phyloP scores from a whole-genome alignment of 2,113 vertebrate species.

The Pontoporia blainvillei region DNA sequence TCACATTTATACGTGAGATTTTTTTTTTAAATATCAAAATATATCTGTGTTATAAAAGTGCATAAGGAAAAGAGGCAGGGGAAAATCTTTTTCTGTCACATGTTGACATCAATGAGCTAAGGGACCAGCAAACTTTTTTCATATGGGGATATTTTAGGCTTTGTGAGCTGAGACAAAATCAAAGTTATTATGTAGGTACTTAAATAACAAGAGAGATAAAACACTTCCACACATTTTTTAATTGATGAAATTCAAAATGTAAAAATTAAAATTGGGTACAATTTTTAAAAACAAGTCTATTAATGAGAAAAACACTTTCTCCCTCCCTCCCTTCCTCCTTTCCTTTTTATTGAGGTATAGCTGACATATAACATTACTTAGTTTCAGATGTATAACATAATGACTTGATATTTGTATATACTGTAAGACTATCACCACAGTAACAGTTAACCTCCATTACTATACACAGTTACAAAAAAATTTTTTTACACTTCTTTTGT shows the following conservation, averaged over 20 bases:
- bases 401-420: background rate
- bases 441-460: background rate
- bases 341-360: background rate
- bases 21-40: background rate
- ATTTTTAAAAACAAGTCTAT: background rate
- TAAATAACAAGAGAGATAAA: background rate
- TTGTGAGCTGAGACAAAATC: background rate
- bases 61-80: background rate
- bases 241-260: conserved; percentile 1
- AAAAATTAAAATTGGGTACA: background rate
- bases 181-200: background rate
- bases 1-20: background rate
- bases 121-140: background rate
- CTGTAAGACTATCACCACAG: background rate
- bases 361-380: background rate
- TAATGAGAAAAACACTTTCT: background rate
- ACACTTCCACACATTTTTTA: background rate
- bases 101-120: background rate
- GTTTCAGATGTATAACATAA: background rate
- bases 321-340: no score
- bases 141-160: background rate
- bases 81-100: background rate
- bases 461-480: background rate
- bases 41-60: background rate
- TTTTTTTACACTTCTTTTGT: background rate